These are phyloP conservation scores for Merodon equestris DNA, from an alignment of 2,888 invertebrate genomes.

Conservation along the genomic window DNA sequence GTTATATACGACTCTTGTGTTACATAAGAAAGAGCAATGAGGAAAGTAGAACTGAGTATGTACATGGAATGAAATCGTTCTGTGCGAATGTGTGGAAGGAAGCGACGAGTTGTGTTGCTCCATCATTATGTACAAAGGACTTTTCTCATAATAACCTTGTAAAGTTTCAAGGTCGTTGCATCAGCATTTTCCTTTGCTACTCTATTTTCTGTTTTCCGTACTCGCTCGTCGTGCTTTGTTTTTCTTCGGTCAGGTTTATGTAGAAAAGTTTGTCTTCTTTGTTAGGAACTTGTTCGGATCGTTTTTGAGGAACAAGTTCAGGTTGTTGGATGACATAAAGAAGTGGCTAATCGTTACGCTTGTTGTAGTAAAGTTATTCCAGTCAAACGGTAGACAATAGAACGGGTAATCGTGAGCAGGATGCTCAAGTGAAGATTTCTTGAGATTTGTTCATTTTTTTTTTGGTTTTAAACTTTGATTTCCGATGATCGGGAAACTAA, in stretches of 20 bases:
- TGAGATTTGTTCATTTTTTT: too few relatives aligned
- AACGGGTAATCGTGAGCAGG: slow-evolving; percentile 17
- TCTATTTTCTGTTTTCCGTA: slow-evolving; percentile 2
- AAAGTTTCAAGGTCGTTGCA: slow-evolving; percentile 68
- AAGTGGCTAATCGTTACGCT: slow-evolving; percentile 58
- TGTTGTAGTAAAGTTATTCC: slow-evolving; percentile 51
- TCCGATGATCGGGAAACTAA: too few relatives aligned
- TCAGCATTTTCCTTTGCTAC: slow-evolving; percentile 28
- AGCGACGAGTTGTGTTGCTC: slow-evolving; percentile 25
- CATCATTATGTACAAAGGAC: slow-evolving; percentile 47
- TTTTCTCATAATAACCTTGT: slow-evolving; percentile 63
- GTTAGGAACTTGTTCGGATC: slow-evolving; percentile 37
- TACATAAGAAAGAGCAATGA: too few relatives aligned
- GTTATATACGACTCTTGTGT: slow-evolving; percentile 7
- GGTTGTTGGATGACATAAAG: background rate
- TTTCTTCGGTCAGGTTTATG: slow-evolving; percentile 18
- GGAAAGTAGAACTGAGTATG: background rate
- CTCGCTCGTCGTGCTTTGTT: background rate
- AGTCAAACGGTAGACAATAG: slow-evolving; percentile 47
- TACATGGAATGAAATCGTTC: background rate
- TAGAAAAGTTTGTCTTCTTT: slow-evolving; percentile 62
- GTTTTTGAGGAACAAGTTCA: slow-evolving; percentile 41
- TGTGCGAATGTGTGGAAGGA: background rate
- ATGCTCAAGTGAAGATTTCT: background rate
- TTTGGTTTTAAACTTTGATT: too few relatives aligned